Percentiles rank a stretch among this genome's conserved stretches.
Evolutionary conservation across 2,797 vertebrate genomes (phyloP).

Genomic region (Sebastes itinus): DNA sequence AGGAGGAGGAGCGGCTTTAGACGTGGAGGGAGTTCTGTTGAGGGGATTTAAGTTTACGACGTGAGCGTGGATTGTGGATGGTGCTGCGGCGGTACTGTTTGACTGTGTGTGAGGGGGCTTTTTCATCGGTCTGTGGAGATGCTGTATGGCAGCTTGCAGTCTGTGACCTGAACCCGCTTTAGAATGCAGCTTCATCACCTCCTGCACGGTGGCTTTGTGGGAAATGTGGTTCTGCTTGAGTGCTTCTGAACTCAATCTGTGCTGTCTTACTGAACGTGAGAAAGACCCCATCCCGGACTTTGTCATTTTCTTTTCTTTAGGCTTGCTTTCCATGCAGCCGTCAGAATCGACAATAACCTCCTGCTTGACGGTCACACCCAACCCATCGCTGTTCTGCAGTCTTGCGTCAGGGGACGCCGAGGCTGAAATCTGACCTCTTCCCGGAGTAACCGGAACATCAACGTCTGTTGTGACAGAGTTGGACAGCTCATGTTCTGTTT

Average conservation of each 20-base stretch:
- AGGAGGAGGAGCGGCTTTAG: slow-evolving; percentile 57
- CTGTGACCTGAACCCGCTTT: slow-evolving; percentile 51
- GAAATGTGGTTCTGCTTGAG: slow-evolving; percentile 52
- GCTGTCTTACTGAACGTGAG: slow-evolving; percentile 44
- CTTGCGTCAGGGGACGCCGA: slow-evolving; percentile 31
- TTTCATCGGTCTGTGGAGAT: slow-evolving; percentile 61
- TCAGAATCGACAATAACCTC: slow-evolving; percentile 72
- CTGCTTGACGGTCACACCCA: slow-evolving; percentile 73
- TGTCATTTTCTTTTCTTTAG: slow-evolving; percentile 37
- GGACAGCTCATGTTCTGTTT: neutral
- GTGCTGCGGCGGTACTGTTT: slow-evolving; percentile 11
- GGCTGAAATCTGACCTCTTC: slow-evolving; percentile 39
- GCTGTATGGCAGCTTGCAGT: slow-evolving; percentile 60
- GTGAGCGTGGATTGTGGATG: slow-evolving; percentile 51
- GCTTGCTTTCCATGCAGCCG: slow-evolving; percentile 50
- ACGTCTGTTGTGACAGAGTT: slow-evolving; percentile 27
- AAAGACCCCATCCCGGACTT: slow-evolving; percentile 35
- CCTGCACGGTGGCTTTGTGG: slow-evolving; percentile 54
- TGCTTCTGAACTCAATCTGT: slow-evolving; percentile 28
- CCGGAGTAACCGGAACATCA: slow-evolving; percentile 7
- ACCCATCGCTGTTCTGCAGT: slow-evolving; percentile 24
- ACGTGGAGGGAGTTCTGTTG: slow-evolving; percentile 62
- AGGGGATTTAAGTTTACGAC: slow-evolving; percentile 38
- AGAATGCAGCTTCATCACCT: slow-evolving; percentile 55
- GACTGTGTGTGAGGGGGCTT: slow-evolving; percentile 44